phyloP scores from a whole-genome alignment of 2,113 vertebrate species.

The Callionymus lyra region DNA sequence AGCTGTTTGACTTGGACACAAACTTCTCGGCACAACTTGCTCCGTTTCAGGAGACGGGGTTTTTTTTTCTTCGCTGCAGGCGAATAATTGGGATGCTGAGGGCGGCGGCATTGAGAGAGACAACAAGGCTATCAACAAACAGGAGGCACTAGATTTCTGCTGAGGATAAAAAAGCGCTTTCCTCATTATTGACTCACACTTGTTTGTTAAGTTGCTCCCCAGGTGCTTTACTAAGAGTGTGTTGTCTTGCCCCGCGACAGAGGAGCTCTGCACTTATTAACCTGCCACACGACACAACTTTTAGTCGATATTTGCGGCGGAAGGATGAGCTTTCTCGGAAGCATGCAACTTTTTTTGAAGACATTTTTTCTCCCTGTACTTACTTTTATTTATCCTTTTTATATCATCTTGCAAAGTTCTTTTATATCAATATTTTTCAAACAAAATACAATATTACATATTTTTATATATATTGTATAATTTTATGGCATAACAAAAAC shows the following conservation, averaged over 20 bases:
- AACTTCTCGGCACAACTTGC: conserved; percentile 18
- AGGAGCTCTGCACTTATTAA: conserved; percentile 5
- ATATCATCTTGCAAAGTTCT: no score
- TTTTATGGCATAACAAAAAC: no score
- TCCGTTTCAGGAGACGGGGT: conserved; percentile 3
- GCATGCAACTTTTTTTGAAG: no score
- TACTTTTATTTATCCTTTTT: no score
- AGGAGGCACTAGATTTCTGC: conserved; percentile 13
- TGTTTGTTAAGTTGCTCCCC: conserved; percentile 31
- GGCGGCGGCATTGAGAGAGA: conserved; percentile 14
- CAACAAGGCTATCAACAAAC: conserved; percentile 23
- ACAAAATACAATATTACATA: no score
- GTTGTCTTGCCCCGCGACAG: conserved; percentile 11
- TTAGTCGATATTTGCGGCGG: neutral
- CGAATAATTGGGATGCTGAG: conserved; percentile 28
- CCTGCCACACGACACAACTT: neutral
- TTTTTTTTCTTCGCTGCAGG: conserved; percentile 7
- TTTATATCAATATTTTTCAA: no score
- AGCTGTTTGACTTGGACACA: conserved; percentile 36
- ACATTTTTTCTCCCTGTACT: no score
- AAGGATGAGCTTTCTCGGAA: no score
- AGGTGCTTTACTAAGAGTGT: conserved; percentile 16
- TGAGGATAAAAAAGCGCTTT: conserved; percentile 7
- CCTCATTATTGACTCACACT: conserved; percentile 32
- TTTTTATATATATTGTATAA: no score